These are phyloP conservation scores for Daphoenositta chrysoptera DNA, from an alignment of 2,113 vertebrate species.

Conservation along the genomic window DNA sequence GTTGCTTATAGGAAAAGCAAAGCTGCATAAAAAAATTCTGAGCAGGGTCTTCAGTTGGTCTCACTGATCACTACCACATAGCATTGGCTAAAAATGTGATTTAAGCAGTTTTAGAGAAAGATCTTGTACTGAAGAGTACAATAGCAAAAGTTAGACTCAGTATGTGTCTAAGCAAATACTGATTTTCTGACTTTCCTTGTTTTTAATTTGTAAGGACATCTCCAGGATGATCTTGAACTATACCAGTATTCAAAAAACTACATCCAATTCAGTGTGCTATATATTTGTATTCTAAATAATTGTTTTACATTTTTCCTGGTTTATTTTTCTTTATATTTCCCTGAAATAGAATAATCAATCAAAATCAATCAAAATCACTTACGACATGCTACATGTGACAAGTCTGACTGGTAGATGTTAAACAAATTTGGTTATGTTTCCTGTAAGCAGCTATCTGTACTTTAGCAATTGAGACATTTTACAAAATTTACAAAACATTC, in stretches of 20 bases:
- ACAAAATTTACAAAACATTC: neutral
- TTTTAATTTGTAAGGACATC: neutral
- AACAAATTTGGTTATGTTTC: too few species aligned
- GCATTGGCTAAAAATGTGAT: neutral
- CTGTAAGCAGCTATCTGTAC: too few species aligned
- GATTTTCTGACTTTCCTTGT: neutral
- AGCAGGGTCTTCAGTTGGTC: neutral
- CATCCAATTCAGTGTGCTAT: neutral
- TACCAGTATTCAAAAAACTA: neutral
- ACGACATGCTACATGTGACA: neutral
- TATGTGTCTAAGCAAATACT: neutral
- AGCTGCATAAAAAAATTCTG: neutral
- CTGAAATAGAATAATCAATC: neutral
- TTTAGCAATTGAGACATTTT: neutral
- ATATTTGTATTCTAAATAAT: neutral
- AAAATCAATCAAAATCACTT: neutral
- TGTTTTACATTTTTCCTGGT: neutral
- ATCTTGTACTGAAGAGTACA: neutral
- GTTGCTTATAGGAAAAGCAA: neutral
- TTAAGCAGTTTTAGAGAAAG: neutral
- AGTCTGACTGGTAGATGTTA: too few species aligned
- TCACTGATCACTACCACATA: neutral
- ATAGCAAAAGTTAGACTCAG: neutral
- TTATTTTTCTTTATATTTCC: neutral
- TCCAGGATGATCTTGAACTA: neutral